These are phyloP conservation scores for Pterocles orientalis DNA, from an alignment of 2,113 vertebrate genomes.

Conservation along the genomic window DNA sequence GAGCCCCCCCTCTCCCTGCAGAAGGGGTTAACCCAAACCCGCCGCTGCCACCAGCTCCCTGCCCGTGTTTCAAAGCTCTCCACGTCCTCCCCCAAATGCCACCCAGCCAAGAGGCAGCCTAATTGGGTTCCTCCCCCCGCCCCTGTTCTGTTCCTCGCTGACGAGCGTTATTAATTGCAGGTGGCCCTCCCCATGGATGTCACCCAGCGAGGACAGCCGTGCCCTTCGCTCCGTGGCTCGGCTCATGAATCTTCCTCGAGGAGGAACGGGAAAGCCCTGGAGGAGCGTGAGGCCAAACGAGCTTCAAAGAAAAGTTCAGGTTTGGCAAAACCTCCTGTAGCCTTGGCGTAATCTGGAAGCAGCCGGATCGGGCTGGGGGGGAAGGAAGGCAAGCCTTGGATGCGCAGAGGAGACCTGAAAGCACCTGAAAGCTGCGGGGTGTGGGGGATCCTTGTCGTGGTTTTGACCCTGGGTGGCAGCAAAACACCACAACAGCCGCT, in stretches of 20 bases:
- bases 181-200: neutral
- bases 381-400: neutral
- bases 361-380: neutral
- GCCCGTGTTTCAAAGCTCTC: neutral
- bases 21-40: neutral
- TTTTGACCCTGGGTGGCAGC: too few relatives aligned
- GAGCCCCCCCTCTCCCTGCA: neutral
- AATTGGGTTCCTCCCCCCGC: neutral
- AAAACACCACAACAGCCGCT: too few relatives aligned
- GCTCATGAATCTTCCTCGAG: neutral
- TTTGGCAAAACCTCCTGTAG: neutral
- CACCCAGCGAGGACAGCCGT: neutral
- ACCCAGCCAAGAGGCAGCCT: neutral
- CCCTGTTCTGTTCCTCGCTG: neutral
- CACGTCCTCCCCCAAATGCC: neutral
- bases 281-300: neutral
- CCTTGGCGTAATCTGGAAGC: neutral
- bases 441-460: neutral
- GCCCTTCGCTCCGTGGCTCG: neutral
- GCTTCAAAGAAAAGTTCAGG: neutral
- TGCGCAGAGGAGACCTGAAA: neutral
- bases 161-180: neutral
- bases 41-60: neutral
- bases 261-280: neutral
- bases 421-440: neutral